Percentiles rank a stretch among this genome's conserved stretches.
These are phyloP conservation scores for Ferdinandea cuprea DNA, from an alignment of 2,888 invertebrate species.

Conservation along the genomic window DNA sequence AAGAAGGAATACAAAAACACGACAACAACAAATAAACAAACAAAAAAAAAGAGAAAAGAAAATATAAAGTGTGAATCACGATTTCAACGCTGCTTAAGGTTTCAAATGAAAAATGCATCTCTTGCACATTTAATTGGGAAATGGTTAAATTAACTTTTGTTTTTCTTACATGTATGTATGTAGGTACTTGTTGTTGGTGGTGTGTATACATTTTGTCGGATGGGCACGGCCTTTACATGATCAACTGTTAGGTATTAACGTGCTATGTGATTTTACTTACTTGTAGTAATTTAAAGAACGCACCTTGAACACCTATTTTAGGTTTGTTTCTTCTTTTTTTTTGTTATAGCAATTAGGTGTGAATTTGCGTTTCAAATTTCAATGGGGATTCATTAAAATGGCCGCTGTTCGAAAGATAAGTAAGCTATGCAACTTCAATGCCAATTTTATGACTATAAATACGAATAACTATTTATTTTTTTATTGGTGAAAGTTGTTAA, in stretches of 20 bases:
- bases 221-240: conserved; percentile 53
- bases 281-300: conserved; percentile 9
- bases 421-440: neutral
- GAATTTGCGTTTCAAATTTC: neutral
- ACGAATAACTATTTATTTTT: too few relatives aligned
- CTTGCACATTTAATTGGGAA: conserved; percentile 61
- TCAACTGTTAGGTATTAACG: conserved; percentile 6
- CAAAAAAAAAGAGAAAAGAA: neutral
- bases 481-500: too few relatives aligned
- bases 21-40: too few relatives aligned
- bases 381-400: neutral
- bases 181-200: neutral
- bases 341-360: neutral
- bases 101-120: conserved; percentile 31
- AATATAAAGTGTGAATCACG: conserved; percentile 62
- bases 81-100: conserved; percentile 32
- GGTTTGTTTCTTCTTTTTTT: neutral
- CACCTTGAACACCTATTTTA: conserved; percentile 22
- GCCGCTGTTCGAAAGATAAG: neutral
- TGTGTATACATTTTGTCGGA: conserved; percentile 31
- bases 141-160: conserved; percentile 45
- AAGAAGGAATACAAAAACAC: neutral
- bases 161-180: too few relatives aligned
- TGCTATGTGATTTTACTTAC: too few relatives aligned
- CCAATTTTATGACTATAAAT: too few relatives aligned